Percentiles rank a stretch among this genome's conserved stretches.
These are phyloP conservation scores for Phyllotreta striolata DNA, from an alignment of 2,888 invertebrate species.

Conservation along the genomic window DNA sequence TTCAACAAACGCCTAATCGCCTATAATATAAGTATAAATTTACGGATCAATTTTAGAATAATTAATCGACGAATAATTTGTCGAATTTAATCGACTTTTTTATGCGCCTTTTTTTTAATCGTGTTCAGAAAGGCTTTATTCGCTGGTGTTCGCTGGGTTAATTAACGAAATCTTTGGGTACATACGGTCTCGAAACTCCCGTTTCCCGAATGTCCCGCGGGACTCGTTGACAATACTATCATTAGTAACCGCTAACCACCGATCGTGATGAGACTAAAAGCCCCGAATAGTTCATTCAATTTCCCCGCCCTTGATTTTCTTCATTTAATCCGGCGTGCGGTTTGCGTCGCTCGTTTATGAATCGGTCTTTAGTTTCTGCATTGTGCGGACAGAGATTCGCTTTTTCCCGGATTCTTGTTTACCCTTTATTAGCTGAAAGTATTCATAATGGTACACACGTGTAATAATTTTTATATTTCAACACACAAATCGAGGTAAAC, in stretches of 20 bases:
- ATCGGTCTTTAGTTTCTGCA: background rate
- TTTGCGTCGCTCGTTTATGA: conserved; percentile 1
- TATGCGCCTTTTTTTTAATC: no score
- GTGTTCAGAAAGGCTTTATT: no score
- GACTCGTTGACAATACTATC: conserved; percentile 46
- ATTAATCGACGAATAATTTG: no score
- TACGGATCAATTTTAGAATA: no score
- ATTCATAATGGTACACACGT: background rate
- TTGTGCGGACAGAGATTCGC: background rate
- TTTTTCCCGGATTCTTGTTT: no score
- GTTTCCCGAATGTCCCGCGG: conserved; percentile 31
- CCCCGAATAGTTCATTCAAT: conserved; percentile 40
- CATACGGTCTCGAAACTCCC: no score
- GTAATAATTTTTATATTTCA: conserved; percentile 5
- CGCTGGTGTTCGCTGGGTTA: no score
- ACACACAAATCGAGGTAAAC: background rate
- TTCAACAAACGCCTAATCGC: background rate
- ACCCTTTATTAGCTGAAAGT: no score
- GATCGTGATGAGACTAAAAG: conserved; percentile 38
- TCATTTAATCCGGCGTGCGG: conserved; percentile 22
- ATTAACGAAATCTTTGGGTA: no score
- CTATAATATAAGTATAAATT: no score
- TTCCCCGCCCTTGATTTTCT: conserved; percentile 34
- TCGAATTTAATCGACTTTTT: no score
- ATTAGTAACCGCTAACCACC: conserved; percentile 46